Percentiles rank a stretch among this genome's conserved stretches.
Conservation (phyloP, 2,888 invertebrate genomes). For the Psylliodes chrysocephalus region DNA sequence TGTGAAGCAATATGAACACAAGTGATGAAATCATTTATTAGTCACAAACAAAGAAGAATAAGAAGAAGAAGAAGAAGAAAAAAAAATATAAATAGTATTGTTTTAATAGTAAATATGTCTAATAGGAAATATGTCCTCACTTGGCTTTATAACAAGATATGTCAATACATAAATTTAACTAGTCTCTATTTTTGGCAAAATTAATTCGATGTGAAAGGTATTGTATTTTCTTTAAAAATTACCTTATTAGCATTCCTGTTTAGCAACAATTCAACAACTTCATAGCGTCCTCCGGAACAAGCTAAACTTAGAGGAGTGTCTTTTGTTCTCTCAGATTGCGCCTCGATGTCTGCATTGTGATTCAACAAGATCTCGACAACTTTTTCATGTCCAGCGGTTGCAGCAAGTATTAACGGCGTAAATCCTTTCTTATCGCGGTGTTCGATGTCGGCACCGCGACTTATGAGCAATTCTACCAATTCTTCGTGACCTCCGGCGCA, state of each 20-base stretch:
- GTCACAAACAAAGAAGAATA: no score
- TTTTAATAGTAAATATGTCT: no score
- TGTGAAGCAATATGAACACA: no score
- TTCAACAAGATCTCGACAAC: slow-evolving; percentile 93
- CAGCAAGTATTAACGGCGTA: slow-evolving; percentile 95
- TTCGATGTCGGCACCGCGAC: slow-evolving; percentile 95
- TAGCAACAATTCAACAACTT: slow-evolving; percentile 92
- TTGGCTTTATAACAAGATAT: no score
- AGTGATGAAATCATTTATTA: no score
- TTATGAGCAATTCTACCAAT: slow-evolving; percentile 89
- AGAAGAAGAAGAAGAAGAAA: no score
- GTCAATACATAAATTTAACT: no score
- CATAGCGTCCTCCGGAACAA: slow-evolving; percentile 96
- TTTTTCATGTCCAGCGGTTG: slow-evolving; percentile 94
- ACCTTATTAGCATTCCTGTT: slow-evolving; percentile 94
- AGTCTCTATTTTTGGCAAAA: no score
- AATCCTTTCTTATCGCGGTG: slow-evolving; percentile 99
- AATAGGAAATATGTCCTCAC: no score
- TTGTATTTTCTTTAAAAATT: no score
- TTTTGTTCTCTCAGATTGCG: slow-evolving; percentile 98
- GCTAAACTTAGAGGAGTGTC: slow-evolving; percentile 97
- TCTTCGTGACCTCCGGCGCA: slow-evolving; percentile 98
- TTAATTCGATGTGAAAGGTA: slow-evolving; percentile 66
- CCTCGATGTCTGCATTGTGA: slow-evolving; percentile 96
- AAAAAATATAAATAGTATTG: no score